Conservation (phyloP, 2,797 vertebrate genomes). For the Pristis pectinata region DNA sequence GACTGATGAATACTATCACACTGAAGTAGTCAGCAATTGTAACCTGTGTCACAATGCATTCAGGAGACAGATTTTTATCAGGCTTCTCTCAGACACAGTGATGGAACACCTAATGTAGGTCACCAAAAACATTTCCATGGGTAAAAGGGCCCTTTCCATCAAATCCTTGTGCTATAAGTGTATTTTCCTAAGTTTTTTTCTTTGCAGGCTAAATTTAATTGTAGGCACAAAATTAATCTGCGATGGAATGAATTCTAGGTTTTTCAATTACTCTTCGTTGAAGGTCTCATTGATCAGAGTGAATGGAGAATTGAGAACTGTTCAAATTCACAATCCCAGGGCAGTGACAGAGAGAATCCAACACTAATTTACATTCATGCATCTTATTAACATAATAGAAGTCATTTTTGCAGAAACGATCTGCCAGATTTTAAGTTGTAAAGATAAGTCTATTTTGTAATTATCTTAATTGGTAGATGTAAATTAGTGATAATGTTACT, state of each 20-base stretch:
- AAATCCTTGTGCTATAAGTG: neutral
- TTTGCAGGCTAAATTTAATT: neutral
- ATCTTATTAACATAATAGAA: constrained; percentile 23
- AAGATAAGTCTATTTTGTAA: constrained; percentile 15
- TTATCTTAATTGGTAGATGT: constrained; percentile 14
- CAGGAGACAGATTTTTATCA: no score
- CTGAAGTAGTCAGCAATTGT: neutral
- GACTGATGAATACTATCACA: neutral
- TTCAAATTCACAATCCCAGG: neutral
- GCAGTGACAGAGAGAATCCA: neutral
- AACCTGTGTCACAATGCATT: neutral
- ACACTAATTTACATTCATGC: neutral
- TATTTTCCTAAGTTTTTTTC: neutral
- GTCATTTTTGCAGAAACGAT: neutral
- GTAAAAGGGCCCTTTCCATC: neutral
- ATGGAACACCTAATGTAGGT: neutral
- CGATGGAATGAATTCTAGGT: neutral
- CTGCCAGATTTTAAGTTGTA: neutral
- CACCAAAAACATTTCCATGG: neutral
- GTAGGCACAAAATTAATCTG: neutral
- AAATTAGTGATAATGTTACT: neutral
- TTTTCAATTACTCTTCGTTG: neutral
- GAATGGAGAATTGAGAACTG: neutral
- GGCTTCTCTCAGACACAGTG: neutral
- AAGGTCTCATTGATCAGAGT: neutral